A percentile compares a stretch with the other conserved stretches of the same genome.
These are phyloP conservation scores for Brachionus plicatilis DNA, from an alignment of 1,140 invertebrate species.

Conservation along the genomic window DNA sequence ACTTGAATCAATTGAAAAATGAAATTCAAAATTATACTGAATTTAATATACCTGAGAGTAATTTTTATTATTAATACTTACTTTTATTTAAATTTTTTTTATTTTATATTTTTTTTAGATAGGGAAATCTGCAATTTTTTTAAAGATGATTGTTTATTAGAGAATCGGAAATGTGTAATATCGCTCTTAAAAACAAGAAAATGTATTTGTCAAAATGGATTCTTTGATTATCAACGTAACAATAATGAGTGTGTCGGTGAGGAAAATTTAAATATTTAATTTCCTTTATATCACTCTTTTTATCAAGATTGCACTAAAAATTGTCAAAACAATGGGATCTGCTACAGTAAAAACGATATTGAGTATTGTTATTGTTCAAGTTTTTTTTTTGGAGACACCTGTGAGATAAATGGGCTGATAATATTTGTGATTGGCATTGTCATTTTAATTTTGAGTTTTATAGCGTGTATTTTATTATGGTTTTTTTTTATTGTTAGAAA, in stretches of 20 bases:
- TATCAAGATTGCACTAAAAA: not conserved
- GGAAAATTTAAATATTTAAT: not conserved
- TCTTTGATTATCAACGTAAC: not conserved
- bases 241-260: not conserved
- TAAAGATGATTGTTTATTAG: not conserved
- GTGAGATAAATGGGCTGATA: constrained; percentile 6
- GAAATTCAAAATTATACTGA: not conserved
- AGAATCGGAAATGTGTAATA: not conserved
- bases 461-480: not conserved
- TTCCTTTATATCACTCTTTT: not conserved
- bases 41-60: not conserved
- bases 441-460: not conserved
- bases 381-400: constrained; percentile 2
- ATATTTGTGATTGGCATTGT: not conserved
- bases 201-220: not conserved
- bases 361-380: constrained; percentile 11
- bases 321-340: constrained; percentile 14
- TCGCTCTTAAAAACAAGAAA: not conserved
- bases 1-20: not conserved
- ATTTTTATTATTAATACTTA: not conserved
- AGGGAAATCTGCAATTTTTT: not conserved
- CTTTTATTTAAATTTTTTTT: too few species aligned
- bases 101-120: not conserved
- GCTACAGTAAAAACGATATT: not conserved
- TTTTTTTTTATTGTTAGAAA: not conserved